A percentile compares a stretch with the other conserved stretches of the same genome.
phyloP scores from a whole-genome alignment of 2,888 invertebrate genomes.

The Drosophila anomalipes region DNA sequence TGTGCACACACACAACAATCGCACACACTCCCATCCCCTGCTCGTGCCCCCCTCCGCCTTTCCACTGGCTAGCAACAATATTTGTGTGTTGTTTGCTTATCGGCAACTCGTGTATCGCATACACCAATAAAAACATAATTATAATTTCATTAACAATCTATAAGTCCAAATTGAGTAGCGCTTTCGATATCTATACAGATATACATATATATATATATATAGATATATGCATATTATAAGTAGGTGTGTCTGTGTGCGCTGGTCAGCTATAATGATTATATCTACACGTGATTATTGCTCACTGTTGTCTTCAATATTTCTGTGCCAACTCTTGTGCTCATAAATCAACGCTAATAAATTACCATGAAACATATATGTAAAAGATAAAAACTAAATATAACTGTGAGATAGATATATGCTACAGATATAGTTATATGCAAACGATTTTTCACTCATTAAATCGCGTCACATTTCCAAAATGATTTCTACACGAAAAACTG shows the following conservation, averaged over 20 bases:
- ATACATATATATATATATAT: conserved; percentile 1
- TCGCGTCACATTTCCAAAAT: conserved; percentile 65
- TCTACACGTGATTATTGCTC: conserved; percentile 68
- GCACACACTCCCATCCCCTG: not conserved
- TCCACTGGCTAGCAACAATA: not conserved
- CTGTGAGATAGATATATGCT: conserved; percentile 20
- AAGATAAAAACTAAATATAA: conserved; percentile 44
- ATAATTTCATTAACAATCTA: conserved; percentile 79
- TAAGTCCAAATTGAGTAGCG: conserved; percentile 65
- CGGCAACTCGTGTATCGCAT: conserved; percentile 35
- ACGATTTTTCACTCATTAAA: conserved; percentile 60
- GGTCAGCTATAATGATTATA: conserved; percentile 32
- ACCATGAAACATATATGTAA: conserved; percentile 18
- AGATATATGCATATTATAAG: not conserved
- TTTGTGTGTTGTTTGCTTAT: conserved; percentile 31
- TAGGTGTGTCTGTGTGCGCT: not conserved
- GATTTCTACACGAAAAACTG: conserved; percentile 12
- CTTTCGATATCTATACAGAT: conserved; percentile 43
- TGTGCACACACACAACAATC: conserved; percentile 1
- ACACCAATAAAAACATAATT: conserved; percentile 58
- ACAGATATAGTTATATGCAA: conserved; percentile 5
- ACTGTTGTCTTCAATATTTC: conserved; percentile 28
- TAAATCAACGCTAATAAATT: conserved; percentile 38
- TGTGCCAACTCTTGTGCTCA: conserved; percentile 31
- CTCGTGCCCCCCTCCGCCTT: not conserved